Base-by-base conservation (phyloP, 53 echinoderm and acorn worm species). In the Henricia sp. region DNA sequence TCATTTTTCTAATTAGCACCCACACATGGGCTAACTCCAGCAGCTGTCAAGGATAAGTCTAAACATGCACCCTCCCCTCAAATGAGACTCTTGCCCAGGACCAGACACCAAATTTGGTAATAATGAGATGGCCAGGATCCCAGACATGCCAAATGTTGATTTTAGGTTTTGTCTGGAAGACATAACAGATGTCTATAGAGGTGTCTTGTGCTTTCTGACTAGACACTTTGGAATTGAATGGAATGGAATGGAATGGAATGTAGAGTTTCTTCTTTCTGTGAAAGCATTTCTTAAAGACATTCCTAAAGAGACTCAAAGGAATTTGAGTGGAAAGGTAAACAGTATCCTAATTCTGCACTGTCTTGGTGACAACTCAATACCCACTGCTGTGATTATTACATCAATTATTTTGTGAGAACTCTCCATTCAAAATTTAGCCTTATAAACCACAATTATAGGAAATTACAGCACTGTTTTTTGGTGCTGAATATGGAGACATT, bases 91-190 rank as follows among this genome's bases (percentile, higher is more conserved):
- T 34, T 16, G 24, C 29, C 62, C 33, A 60, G 9, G 33, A 4
- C 33, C 62, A 60, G 62, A 29, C 62, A 60, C 76, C 76, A 76
- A 76, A 76, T 76, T 76, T 76, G 76, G 76, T 76, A 57, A 29
- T 57, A 28, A 59, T 55, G 76, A 56, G 59, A 58, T 40, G 57
- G 21, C n/a, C 74, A 74, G 39, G 13, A 23, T 74, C 37, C 41
- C 68, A 37, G 14, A 3, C 32, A 28, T 20, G 53, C n/a, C 62
- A 60, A 34, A 34, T 29, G 29, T 8, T 40, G 53, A 33, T 40
- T 23, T 36, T 35, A 52, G 52, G 37, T 73, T 34, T 53, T 73
- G 55, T 54, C 1, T 12, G 26, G 32, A n/a, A 34, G 53, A 73
- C 54, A 54, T n/a, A 37, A 52, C 73, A 25, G 20, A 53, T 73